Percentiles rank a stretch among this genome's conserved stretches.
Conservation (phyloP, 2,113 vertebrate species). For the Columbina picui region DNA sequence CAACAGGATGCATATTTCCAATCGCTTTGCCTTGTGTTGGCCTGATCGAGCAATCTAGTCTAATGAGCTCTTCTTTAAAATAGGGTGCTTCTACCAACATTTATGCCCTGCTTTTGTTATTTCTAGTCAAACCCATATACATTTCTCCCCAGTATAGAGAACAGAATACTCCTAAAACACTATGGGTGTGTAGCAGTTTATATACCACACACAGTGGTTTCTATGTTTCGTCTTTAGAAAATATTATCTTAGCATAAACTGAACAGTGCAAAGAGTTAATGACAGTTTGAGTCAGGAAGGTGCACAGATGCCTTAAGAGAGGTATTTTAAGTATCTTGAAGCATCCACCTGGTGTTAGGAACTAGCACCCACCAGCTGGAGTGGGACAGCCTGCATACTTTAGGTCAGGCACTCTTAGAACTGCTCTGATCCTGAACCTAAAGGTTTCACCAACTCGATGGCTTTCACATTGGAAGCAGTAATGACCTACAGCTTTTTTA, state of each 20-base stretch:
- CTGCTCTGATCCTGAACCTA: background rate
- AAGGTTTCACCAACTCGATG: background rate
- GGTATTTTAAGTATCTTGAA: background rate
- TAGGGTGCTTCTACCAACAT: background rate
- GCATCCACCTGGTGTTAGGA: background rate
- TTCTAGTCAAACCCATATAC: background rate
- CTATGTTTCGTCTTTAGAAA: background rate
- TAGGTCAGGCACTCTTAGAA: background rate
- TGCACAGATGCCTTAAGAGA: background rate
- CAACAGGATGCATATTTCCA: rapidly evolving
- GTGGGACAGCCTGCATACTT: background rate
- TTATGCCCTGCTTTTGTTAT: background rate
- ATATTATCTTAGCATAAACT: background rate
- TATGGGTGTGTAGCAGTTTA: background rate
- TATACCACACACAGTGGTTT: background rate
- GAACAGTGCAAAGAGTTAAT: background rate
- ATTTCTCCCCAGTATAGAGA: background rate
- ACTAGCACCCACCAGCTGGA: background rate
- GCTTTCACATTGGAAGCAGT: background rate
- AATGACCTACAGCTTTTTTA: background rate
- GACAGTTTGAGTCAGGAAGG: background rate
- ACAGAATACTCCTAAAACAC: background rate
- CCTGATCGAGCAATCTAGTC: background rate
- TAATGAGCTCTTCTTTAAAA: background rate
- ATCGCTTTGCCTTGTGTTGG: background rate